A percentile compares a stretch with the other conserved stretches of the same genome.
Evolutionary conservation across 2,888 invertebrate species (phyloP).

Genomic region (Eurois occulta): DNA sequence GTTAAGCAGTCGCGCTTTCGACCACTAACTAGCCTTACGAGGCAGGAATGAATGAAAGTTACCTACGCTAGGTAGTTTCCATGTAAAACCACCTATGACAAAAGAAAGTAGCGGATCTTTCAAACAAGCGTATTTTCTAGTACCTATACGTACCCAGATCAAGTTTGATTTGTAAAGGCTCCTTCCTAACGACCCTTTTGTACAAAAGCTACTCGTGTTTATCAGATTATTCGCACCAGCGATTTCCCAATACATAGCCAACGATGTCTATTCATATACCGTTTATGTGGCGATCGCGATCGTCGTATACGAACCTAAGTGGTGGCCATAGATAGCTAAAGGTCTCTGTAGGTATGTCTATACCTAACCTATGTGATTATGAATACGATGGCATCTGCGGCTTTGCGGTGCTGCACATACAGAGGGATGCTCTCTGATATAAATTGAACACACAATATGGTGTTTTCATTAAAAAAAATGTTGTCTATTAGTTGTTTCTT

Average conservation of each 20-base stretch:
- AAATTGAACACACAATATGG: not conserved
- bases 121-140: conserved; percentile 30
- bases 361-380: not conserved
- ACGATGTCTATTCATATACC: not conserved
- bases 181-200: conserved; percentile 30
- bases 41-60: not conserved
- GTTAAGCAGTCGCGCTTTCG: no score
- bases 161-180: conserved; percentile 51
- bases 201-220: conserved; percentile 44
- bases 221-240: conserved; percentile 47
- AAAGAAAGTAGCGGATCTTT: conserved; percentile 26
- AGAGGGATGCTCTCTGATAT: not conserved
- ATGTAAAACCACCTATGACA: conserved; percentile 4
- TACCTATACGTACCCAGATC: conserved; percentile 49
- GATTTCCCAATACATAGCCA: conserved; percentile 37
- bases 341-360: not conserved
- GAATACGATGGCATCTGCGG: conserved; percentile 14
- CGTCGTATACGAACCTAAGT: conserved; percentile 21
- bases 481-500: not conserved
- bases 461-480: not conserved
- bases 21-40: no score
- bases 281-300: conserved; percentile 36
- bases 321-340: conserved; percentile 14
- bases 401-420: conserved; percentile 5
- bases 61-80: not conserved